Evolutionary conservation across 2,113 vertebrate genomes (phyloP), one percentile per base, ranked within the genome.

Genomic region (Cathartes aura): DNA sequence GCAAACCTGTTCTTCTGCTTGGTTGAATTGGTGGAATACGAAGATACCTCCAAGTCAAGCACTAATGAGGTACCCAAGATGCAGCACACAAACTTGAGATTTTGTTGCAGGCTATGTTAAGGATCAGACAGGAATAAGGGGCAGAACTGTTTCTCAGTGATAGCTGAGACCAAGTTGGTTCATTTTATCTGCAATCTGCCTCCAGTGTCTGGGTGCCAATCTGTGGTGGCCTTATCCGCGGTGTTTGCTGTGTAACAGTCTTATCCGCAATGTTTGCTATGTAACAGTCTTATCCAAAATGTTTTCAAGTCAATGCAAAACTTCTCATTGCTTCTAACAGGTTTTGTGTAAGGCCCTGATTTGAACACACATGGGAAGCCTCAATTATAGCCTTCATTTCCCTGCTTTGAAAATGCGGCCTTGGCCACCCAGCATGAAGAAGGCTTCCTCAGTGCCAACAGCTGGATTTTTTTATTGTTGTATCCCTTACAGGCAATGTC

Each of bases 401-500:
- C 27, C 36, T 59, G 24, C 47, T 80, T 83, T 91, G 79, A 95
- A 96, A 92, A 87, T 68, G 60, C 6, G 8, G 89, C 64, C 82
- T 70, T 83, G 89, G 82, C 94, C 95, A 91, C 73, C 62, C 84
- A 93, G n/a, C 42, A 67, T 67, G 74, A 95, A 70, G 45, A 75
- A 73, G 27, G 18, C 12, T 88, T 92, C 55, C n/a, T 71, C 66
- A 53, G 42, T 82, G 47, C 45, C 60, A 81, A 42, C 34, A 96
- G 48, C 50, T 93, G 83, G 22, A 45, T n/a, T 43, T 70, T 90
- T 95, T 50, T 55, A 38, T 67, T 86, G 36, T 68, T 88, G 32
- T 73, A 38, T 66, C 42, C 59, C 29, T 81, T 66, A 45, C 9
- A 56, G 81, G 20, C 48, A 72, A 7, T 34, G 32, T 73, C 58